Evolutionary conservation across 2,113 vertebrate species (phyloP), one percentile per base, ranked within the genome.

Genomic region (Rhombomys opimus): DNA sequence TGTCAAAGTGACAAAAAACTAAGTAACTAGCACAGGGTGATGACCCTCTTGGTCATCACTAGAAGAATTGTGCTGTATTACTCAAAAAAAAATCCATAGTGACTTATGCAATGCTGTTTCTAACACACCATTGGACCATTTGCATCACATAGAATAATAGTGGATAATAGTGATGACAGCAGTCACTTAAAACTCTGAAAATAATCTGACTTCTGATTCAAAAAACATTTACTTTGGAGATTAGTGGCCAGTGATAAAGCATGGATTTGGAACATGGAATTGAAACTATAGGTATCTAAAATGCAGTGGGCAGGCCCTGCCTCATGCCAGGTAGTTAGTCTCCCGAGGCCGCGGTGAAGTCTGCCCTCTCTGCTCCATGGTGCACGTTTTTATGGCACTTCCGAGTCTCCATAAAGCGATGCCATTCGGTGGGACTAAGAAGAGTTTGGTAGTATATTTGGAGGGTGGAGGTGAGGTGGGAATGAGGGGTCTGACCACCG

Each of bases 161-260:
- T 35, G 86, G 67, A 9, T n/a, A 38, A 70, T 32, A 22, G 77
- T 14, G n/a, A 11, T 82, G 59, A 77, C 67, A 52, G 67, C 30
- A 2, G 70, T 78, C 72, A 72, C 63, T 95, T 96, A 89, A 65
- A 94, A 94, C n/a, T 54, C 89, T 73, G 30, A 92, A 96, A 93
- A 87, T 77, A 73, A 76, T 67, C 46, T 52, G 23, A 91, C 23
- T 89, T 77, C 75, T 73, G 46, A 86, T 38, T 90, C 15, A 38
- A 46, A 92, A 68, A 91, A 57, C 14, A 52, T 88, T 73, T 87
- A 8, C 11, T 89, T 76, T 78, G 73, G 84, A 93, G 67, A 22
- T 91, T 59, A 63, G 89, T 54, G 77, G 90, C 25, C 54, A 32
- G 13, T 41, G 18, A 52, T 61, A 32, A 52, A 77, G 23, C 13